These are phyloP conservation scores for Pristionchus fissidentatus DNA, from an alignment of 2,888 invertebrate genomes.

Conservation along the genomic window DNA sequence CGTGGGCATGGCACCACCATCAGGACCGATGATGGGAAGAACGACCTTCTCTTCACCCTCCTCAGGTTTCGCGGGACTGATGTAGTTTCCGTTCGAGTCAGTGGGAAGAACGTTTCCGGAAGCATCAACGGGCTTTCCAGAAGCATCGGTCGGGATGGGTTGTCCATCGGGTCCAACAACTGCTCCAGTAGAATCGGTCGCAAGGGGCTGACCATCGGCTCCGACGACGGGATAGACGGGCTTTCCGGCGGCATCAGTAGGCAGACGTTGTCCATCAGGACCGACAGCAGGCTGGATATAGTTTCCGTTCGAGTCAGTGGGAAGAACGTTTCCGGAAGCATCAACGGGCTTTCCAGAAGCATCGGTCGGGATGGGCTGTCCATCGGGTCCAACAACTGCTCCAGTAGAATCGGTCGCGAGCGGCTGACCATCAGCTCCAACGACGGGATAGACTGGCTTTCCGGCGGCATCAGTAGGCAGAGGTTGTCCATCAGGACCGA, in stretches of 20 bases:
- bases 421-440: constrained; percentile 58
- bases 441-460: constrained; percentile 48
- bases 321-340: constrained; percentile 53
- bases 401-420: constrained; percentile 62
- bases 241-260: constrained; percentile 52
- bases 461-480: constrained; percentile 53
- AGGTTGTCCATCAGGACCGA: constrained; percentile 49
- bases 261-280: constrained; percentile 48
- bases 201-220: constrained; percentile 54
- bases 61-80: constrained; percentile 54
- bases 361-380: constrained; percentile 45
- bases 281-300: constrained; percentile 51
- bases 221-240: constrained; percentile 48
- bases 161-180: constrained; percentile 51
- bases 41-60: constrained; percentile 53
- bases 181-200: constrained; percentile 52
- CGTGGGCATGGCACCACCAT: constrained; percentile 57
- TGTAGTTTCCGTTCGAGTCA: constrained; percentile 54
- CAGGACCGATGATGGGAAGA: constrained; percentile 45
- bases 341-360: constrained; percentile 35
- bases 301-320: constrained; percentile 54
- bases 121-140: constrained; percentile 57
- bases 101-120: constrained; percentile 49
- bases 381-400: constrained; percentile 51
- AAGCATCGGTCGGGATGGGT: constrained; percentile 52